Evolutionary conservation across 2,797 vertebrate species (phyloP), one percentile per base, ranked within the genome.

Genomic region (Novumbra hubbsi): DNA sequence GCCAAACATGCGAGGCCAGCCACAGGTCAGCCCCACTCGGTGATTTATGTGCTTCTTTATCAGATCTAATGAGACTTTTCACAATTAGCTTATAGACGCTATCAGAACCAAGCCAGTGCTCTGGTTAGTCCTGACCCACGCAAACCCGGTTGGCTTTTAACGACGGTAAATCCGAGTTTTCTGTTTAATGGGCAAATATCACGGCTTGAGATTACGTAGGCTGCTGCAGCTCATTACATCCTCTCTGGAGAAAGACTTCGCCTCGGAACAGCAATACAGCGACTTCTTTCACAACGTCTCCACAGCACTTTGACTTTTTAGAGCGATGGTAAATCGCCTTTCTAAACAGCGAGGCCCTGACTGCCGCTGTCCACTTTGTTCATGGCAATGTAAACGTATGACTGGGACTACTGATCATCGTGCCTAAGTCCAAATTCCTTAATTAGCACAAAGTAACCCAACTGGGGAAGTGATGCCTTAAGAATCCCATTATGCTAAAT

Each of bases 41-140:
- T 92, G 92, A 93, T 93, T 93, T 93, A 93, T 90, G 91, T 87
- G 83, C 83, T 86, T 86, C 88, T 90, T 92, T 90, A 93, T 93
- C 90, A 82, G 82, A 80, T 88, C 55, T 91, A 93, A 93, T 90
- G 91, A 93, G 90, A 67, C 84, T 84, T 90, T 88, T 88, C 84
- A 86, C 91, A 92, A 93, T 93, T 93, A 93, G 88, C 87, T 83
- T 30, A 77, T 85, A 90, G 86, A 84, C 80, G 76, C 85, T 82
- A 85, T 88, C 84, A 75, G 81, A 81, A 81, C 65, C 71, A 70
- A 72, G 72, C 78, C 38, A 83, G 78, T 57, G 52, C 78, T 78
- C 78, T 83, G 41, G 89, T 91, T 83, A 80, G 83, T 72, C 76
- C 83, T 88, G 90, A 91, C 90, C 89, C 86, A 76, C 16, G 63